These are phyloP conservation scores for Ellobium chinense DNA, from an alignment of 2,888 invertebrate genomes.

Conservation along the genomic window DNA sequence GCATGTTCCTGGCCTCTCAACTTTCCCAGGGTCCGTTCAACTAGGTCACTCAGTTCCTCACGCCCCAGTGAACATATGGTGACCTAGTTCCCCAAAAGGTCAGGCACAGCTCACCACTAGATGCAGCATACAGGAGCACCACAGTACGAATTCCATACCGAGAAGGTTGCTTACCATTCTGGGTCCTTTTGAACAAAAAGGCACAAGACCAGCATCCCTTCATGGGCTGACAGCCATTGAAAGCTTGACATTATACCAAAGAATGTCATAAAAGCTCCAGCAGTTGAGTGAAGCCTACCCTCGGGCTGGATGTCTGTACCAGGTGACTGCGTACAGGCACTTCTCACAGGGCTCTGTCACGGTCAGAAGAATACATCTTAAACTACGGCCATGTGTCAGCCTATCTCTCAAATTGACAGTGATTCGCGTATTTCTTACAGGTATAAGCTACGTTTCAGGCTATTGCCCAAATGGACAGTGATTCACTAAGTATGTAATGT, in stretches of 20 bases:
- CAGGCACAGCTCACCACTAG: conserved; percentile 40
- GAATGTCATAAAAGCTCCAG: conserved; percentile 29
- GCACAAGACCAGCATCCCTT: not conserved
- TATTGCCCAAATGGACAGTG: too few species aligned
- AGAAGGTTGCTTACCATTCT: conserved; percentile 11
- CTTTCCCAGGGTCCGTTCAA: conserved; percentile 79
- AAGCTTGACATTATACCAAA: conserved; percentile 17
- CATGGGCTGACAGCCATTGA: conserved; percentile 19
- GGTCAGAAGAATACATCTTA: too few species aligned
- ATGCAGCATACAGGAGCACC: conserved; percentile 36
- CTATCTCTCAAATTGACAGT: too few species aligned
- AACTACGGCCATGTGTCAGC: too few species aligned
- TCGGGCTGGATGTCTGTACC: not conserved
- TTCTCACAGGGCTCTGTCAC: not conserved
- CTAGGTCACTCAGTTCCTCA: conserved; percentile 55
- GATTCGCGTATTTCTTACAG: too few species aligned
- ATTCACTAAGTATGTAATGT: too few species aligned
- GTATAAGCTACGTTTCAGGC: too few species aligned
- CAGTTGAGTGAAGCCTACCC: conserved; percentile 7
- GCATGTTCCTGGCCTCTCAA: conserved; percentile 77
- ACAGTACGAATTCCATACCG: conserved; percentile 3
- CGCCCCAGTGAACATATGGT: conserved; percentile 34
- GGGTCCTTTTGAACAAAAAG: conserved; percentile 28
- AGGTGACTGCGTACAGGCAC: not conserved
- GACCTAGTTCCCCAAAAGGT: conserved; percentile 37